Evolutionary conservation across 2,113 vertebrate species (phyloP).

Genomic region (Meriones unguiculatus): DNA sequence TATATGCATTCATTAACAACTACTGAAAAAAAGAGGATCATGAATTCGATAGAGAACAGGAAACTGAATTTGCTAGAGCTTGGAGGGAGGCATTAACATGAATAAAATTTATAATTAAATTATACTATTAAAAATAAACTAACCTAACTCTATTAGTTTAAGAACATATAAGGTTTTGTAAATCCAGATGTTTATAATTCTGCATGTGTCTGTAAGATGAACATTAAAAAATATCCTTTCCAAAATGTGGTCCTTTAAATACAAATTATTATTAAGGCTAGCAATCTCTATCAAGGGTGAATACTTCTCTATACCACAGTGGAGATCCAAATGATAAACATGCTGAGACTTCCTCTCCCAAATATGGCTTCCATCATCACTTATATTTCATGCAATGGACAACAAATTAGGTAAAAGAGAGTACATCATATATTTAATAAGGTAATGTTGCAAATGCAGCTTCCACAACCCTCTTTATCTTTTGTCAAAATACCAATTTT

Average conservation of each 20-base stretch:
- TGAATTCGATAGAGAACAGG: neutral
- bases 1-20: neutral
- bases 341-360: neutral
- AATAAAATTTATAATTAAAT: neutral
- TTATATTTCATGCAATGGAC: neutral
- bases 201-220: neutral
- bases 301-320: neutral
- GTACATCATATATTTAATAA: neutral
- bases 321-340: neutral
- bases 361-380: neutral
- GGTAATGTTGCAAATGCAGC: neutral
- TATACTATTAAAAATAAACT: neutral
- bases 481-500: neutral
- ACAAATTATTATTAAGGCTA: neutral
- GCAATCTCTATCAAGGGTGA: neutral
- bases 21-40: neutral
- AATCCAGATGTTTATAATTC: neutral
- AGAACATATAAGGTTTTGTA: neutral
- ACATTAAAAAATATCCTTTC: neutral
- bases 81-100: neutral
- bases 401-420: neutral
- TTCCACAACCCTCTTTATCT: neutral
- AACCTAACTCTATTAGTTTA: neutral
- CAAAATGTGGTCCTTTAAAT: neutral
- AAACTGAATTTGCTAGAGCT: neutral